Percentiles rank a stretch among this genome's conserved stretches.
phyloP scores from a whole-genome alignment of 2,797 vertebrate species.

The Iguana delicatissima region DNA sequence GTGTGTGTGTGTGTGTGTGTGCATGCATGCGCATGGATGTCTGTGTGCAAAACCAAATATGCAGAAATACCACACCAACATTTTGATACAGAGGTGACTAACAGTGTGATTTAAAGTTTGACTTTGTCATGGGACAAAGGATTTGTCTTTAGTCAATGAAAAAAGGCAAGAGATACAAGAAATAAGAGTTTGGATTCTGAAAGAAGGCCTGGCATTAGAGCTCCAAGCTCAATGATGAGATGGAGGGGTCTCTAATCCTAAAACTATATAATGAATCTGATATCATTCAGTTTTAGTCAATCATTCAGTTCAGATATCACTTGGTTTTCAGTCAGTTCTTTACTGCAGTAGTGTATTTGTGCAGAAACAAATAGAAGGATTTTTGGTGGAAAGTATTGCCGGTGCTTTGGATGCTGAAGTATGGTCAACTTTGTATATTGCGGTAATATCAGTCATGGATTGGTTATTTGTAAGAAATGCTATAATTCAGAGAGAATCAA shows the following conservation, averaged over 20 bases:
- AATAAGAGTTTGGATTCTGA: constrained; percentile 36
- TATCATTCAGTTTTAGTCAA: constrained; percentile 11
- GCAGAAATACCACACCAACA: background rate
- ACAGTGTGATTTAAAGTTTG: constrained; percentile 60
- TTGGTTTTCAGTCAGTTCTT: constrained; percentile 1
- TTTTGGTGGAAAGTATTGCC: background rate
- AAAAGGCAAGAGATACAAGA: background rate
- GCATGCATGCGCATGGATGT: constrained; percentile 37
- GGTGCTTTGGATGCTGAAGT: constrained; percentile 52
- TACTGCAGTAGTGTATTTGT: background rate
- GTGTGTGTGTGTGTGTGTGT: background rate
- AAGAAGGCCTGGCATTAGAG: constrained; percentile 36
- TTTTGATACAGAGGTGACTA: constrained; percentile 11
- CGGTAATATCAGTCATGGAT: background rate
- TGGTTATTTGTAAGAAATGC: constrained; percentile 8
- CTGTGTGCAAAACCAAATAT: constrained; percentile 21
- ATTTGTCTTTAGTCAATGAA: constrained; percentile 37
- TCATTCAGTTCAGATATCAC: background rate
- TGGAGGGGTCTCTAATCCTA: background rate
- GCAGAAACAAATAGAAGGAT: background rate
- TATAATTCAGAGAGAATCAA: constrained; percentile 14
- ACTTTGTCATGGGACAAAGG: background rate
- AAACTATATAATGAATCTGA: constrained; percentile 27
- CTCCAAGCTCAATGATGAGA: background rate
- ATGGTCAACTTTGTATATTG: constrained; percentile 33